These are phyloP conservation scores for Caradrina clavipalpis DNA, from an alignment of 2,888 invertebrate species.

Conservation along the genomic window DNA sequence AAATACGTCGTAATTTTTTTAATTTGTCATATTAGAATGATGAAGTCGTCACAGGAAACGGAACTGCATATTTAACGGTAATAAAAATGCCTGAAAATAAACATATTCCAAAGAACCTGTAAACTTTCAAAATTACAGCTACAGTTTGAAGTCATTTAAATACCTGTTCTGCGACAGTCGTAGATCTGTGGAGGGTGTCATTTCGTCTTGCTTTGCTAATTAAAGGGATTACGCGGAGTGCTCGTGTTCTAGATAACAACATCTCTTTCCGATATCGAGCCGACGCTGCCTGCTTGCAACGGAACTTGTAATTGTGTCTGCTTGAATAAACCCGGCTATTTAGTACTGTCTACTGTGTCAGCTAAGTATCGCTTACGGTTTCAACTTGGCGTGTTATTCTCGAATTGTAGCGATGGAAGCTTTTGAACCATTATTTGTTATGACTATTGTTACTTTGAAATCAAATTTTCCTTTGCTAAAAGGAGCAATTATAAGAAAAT, in stretches of 20 bases:
- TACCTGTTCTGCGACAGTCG: slow-evolving; percentile 42
- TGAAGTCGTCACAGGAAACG: neutral
- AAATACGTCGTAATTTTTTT: neutral
- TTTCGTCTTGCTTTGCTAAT: slow-evolving; percentile 78
- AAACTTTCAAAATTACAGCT: neutral
- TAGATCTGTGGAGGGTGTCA: slow-evolving; percentile 65
- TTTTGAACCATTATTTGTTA: neutral
- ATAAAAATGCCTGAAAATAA: neutral
- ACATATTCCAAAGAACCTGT: neutral
- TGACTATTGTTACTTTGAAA: neutral
- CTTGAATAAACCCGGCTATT: slow-evolving; percentile 67
- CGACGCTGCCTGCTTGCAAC: slow-evolving; percentile 58
- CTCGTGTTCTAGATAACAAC: slow-evolving; percentile 73
- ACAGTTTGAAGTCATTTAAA: slow-evolving; percentile 8
- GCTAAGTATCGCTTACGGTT: slow-evolving; percentile 34
- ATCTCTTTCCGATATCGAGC: slow-evolving; percentile 73
- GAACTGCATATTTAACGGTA: neutral
- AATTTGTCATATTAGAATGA: neutral
- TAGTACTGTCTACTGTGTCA: slow-evolving; percentile 65
- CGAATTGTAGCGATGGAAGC: neutral
- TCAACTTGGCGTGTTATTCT: slow-evolving; percentile 5
- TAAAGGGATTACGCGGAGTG: slow-evolving; percentile 80
- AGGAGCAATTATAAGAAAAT: neutral
- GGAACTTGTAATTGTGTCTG: slow-evolving; percentile 75
- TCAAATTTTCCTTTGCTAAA: neutral